Percentiles rank a stretch among this genome's conserved stretches.
Conservation (phyloP, 1,140 invertebrate species). For the Eumaeus atala region DNA sequence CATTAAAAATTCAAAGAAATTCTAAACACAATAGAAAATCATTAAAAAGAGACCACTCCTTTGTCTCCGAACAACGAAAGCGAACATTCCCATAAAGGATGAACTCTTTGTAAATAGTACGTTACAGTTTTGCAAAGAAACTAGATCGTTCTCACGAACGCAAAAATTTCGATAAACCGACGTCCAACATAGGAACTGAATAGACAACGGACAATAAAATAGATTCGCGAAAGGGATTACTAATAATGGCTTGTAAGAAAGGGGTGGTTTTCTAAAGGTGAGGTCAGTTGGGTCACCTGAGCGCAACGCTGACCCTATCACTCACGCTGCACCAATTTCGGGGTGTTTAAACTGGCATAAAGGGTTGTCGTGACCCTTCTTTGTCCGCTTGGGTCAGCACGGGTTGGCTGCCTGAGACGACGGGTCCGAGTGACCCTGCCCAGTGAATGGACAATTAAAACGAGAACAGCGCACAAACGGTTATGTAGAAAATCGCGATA, state of each 20-base stretch:
- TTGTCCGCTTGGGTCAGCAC: slow-evolving; percentile 51
- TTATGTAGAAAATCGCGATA: slow-evolving; percentile 57
- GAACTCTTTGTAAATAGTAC: slow-evolving; percentile 42
- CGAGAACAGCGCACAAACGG: slow-evolving; percentile 51
- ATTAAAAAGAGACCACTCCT: slow-evolving; percentile 69
- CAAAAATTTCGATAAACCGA: slow-evolving; percentile 60
- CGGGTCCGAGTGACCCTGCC: slow-evolving; percentile 46
- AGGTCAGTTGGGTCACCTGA: slow-evolving; percentile 64
- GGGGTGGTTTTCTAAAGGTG: slow-evolving; percentile 54
- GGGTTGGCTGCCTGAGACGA: slow-evolving; percentile 59
- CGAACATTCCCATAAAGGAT: slow-evolving; percentile 56
- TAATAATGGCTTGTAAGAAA: slow-evolving; percentile 70
- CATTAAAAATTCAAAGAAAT: slow-evolving; percentile 53
- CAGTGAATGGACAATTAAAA: slow-evolving; percentile 64
- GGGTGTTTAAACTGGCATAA: slow-evolving; percentile 61
- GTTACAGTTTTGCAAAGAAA: slow-evolving; percentile 71
- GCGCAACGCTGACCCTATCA: slow-evolving; percentile 58
- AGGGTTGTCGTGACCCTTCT: slow-evolving; percentile 58
- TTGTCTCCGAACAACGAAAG: slow-evolving; percentile 51
- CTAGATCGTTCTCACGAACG: slow-evolving; percentile 67
- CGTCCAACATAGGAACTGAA: slow-evolving; percentile 44
- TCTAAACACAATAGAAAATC: slow-evolving; percentile 56
- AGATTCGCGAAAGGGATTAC: slow-evolving; percentile 72
- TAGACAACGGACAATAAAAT: slow-evolving; percentile 56
- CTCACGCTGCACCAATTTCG: slow-evolving; percentile 62